A percentile compares a stretch with the other conserved stretches of the same genome.
Evolutionary conservation across 2,113 vertebrate genomes (phyloP).

Genomic region (Neogale vison): DNA sequence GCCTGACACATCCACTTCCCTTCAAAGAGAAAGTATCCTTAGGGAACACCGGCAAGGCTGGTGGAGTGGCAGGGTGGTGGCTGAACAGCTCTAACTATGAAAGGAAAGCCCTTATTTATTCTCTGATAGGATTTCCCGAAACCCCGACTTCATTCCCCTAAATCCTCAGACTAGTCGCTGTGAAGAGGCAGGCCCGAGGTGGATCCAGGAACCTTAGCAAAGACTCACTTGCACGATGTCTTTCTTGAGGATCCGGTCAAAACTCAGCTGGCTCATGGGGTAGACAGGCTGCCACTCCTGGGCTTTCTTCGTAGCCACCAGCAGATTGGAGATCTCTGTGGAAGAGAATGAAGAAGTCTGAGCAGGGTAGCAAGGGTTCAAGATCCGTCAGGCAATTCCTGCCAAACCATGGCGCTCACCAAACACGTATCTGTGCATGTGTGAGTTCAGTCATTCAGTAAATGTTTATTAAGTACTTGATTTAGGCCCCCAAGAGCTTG

Average conservation of each 20-base stretch:
- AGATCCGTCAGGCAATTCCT: background rate
- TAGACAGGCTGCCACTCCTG: conserved; percentile 84
- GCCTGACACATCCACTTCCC: background rate
- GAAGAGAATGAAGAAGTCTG: background rate
- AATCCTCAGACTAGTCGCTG: background rate
- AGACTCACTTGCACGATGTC: conserved; percentile 91
- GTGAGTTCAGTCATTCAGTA: background rate
- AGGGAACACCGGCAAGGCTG: background rate
- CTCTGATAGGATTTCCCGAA: background rate
- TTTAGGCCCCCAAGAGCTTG: background rate
- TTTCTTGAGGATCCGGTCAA: conserved; percentile 95
- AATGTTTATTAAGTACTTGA: background rate
- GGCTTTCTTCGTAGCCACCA: conserved; percentile 94
- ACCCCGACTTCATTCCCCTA: background rate
- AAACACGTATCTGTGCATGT: background rate
- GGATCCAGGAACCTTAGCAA: background rate
- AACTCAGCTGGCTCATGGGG: conserved; percentile 92
- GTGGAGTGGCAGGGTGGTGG: background rate
- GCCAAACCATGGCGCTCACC: background rate
- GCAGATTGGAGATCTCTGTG: conserved; percentile 95
- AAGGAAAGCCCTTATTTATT: background rate
- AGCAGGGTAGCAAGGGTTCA: background rate
- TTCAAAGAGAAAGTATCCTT: background rate
- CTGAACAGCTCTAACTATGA: background rate
- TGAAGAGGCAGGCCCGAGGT: background rate